Base-by-base conservation (phyloP, 2,113 vertebrate species). In the Menidia beryllina region DNA sequence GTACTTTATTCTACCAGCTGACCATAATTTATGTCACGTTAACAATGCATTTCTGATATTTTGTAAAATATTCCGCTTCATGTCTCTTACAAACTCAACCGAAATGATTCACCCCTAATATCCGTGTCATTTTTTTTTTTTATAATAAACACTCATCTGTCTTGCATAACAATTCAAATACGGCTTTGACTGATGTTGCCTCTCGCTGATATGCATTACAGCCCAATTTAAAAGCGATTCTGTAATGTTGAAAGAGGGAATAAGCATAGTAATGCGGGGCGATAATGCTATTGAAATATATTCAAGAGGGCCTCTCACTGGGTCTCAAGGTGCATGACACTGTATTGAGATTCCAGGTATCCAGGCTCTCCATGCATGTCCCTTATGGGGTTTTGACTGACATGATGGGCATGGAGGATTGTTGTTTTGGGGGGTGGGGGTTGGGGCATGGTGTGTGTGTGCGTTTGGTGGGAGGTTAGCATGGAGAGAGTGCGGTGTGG, bases 211-310 rank as follows among this genome's bases (percentile, higher is more conserved):
- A 69, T 72, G 71, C 52, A 77, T 87, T 85, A 82, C 66, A 70
- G 60, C 63, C 67, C 69, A 82, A 84, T 88, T 83, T 84, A 75
- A 80, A 79, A 76, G 81, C 79, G 67, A 84, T 84, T 84, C 71
- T 82, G 75, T 82, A 70, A 80, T 53, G 79, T 61, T 86, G 69
- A 81, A 85, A 81, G 70, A 68, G 36, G 48, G 48, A 38, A 58
- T 70, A 68, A 68, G 87, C 81, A 73, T 79, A 78, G 88, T 90
- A 90, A 89, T 88, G 85, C 69, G 34, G 52, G 63, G 63, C 79
- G 86, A 87, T 90, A 91, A 90, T 91, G 85, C 79, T 90, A 91
- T 90, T 91, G 84, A 89, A 91, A 91, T 90, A 75, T 91, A 91
- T 91, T 91, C 90, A 91, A 89, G 90, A 80, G 88, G 86, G 85